Conservation (phyloP, 2,888 invertebrate species). For the Drosophila peninsularis region DNA sequence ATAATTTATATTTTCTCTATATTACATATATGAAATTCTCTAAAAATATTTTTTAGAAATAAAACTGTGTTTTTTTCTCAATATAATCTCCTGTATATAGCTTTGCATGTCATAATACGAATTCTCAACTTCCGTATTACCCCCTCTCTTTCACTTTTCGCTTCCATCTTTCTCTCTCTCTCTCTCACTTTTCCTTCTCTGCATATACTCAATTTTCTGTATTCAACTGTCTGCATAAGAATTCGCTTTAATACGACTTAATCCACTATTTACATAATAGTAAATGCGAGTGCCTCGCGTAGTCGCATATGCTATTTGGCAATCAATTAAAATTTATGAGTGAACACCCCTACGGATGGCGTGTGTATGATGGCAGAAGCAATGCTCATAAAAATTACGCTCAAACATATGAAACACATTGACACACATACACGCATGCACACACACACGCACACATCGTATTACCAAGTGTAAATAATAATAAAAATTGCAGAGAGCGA, state of each 20-base stretch:
- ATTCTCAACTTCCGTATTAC: too few relatives aligned
- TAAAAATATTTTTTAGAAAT: too few relatives aligned
- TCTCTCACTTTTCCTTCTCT: background rate
- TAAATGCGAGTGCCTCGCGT: conserved; percentile 10
- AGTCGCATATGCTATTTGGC: conserved; percentile 54
- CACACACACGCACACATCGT: conserved; percentile 31
- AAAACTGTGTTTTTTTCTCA: too few relatives aligned
- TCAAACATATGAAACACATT: conserved; percentile 47
- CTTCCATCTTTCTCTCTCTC: too few relatives aligned
- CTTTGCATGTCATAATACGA: background rate
- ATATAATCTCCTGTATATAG: background rate
- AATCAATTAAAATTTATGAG: conserved; percentile 54
- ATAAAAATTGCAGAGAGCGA: conserved; percentile 64
- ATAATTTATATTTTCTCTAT: background rate
- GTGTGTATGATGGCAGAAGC: conserved; percentile 32
- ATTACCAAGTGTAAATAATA: conserved; percentile 77
- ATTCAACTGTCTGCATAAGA: background rate
- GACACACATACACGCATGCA: conserved; percentile 25
- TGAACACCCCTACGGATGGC: conserved; percentile 50
- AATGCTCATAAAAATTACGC: conserved; percentile 58
- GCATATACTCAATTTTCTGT: background rate
- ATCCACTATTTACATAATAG: conserved; percentile 45
- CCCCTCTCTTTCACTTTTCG: background rate
- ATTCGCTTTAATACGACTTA: conserved; percentile 8
- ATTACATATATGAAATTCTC: too few relatives aligned